A percentile compares a stretch with the other conserved stretches of the same genome.
These are phyloP conservation scores for Cantharis flavilabris DNA, from an alignment of 2,888 invertebrate genomes.

Conservation along the genomic window DNA sequence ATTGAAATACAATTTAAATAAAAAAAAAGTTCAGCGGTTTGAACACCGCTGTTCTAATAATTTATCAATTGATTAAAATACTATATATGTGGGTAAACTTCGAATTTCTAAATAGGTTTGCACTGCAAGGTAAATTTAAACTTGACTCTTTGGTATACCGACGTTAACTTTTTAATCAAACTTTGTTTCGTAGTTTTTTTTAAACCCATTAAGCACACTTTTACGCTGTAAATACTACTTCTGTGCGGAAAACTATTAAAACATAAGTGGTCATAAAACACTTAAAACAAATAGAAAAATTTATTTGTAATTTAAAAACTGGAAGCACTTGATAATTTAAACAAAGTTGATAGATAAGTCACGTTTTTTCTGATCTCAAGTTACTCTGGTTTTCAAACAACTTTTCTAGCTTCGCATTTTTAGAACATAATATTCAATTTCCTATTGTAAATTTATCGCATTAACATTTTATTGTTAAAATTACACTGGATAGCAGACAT, in stretches of 20 bases:
- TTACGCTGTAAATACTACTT: not conserved
- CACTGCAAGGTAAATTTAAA: not conserved
- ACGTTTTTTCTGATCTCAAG: not conserved
- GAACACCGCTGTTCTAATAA: not conserved
- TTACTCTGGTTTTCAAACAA: not conserved
- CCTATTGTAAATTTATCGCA: not conserved
- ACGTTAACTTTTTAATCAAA: not conserved
- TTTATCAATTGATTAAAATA: not conserved
- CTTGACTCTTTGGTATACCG: not conserved
- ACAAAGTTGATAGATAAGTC: not conserved
- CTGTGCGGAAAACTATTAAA: not conserved
- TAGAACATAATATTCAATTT: not conserved
- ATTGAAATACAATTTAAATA: not conserved
- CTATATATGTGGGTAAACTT: not conserved
- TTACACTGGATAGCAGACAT: not conserved
- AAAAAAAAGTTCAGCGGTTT: not conserved
- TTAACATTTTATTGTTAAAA: not conserved
- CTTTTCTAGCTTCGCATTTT: not conserved
- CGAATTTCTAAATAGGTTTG: too few species aligned
- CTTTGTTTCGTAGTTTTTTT: not conserved
- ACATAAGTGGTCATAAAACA: not conserved
- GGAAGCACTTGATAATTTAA: not conserved
- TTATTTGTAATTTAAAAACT: not conserved
- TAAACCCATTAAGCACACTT: not conserved
- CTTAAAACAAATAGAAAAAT: not conserved